Evolutionary conservation across 2,888 invertebrate genomes (phyloP).

Genomic region (Muschampia plurimacula): DNA sequence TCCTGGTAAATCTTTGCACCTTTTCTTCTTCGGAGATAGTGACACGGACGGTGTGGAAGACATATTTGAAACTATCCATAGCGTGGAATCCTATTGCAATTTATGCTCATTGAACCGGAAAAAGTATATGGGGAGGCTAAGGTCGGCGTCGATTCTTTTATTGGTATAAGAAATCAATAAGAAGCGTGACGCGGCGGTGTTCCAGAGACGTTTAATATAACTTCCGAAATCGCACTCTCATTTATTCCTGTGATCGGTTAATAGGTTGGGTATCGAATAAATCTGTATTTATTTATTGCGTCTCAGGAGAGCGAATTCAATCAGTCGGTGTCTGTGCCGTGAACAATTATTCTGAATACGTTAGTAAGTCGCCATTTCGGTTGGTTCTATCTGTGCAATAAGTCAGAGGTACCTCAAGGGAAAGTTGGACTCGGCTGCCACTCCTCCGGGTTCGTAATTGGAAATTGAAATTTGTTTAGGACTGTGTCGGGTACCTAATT

Average conservation of each 20-base stretch:
- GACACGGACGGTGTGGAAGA: conserved; percentile 65
- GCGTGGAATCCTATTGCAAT: conserved; percentile 83
- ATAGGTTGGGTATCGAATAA: conserved; percentile 43
- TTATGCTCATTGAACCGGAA: conserved; percentile 82
- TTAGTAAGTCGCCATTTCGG: conserved; percentile 67
- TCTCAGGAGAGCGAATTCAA: conserved; percentile 66
- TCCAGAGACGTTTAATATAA: conserved; percentile 54
- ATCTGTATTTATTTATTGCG: conserved; percentile 61
- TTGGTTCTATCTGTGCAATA: conserved; percentile 68
- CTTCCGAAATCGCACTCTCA: conserved; percentile 56
- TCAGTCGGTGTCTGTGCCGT: conserved; percentile 57
- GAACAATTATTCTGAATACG: conserved; percentile 80
- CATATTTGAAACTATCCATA: conserved; percentile 75
- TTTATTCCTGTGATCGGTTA: conserved; percentile 38
- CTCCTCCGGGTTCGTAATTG: conserved; percentile 77
- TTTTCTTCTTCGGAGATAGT: conserved; percentile 61
- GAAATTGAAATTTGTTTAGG: conserved; percentile 85
- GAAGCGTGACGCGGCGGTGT: conserved; percentile 63
- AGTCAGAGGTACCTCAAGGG: conserved; percentile 75
- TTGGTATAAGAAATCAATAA: conserved; percentile 79
- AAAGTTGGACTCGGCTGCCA: conserved; percentile 58
- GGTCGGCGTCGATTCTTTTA: conserved; percentile 79
- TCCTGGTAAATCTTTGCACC: conserved; percentile 75
- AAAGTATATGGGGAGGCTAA: conserved; percentile 80
- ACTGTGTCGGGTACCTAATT: conserved; percentile 75